Percentiles rank a stretch among this genome's conserved stretches.
phyloP scores from a whole-genome alignment of 2,113 vertebrate species.

The Laticauda laticaudata region DNA sequence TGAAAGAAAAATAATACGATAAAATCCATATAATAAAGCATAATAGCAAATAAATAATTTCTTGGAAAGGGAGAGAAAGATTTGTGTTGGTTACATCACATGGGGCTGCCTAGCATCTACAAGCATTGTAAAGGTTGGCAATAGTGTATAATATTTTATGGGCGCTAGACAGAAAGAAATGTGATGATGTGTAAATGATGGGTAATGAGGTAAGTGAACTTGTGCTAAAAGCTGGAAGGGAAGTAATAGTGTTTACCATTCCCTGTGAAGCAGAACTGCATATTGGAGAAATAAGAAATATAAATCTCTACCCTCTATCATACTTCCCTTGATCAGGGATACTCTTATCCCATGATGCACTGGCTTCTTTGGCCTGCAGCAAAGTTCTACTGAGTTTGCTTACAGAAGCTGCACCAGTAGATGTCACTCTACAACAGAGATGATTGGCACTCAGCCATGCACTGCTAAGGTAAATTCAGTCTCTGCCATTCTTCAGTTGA shows the following conservation, averaged over 20 bases:
- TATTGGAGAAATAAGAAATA: not conserved
- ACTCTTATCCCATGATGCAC: not conserved
- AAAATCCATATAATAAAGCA: not conserved
- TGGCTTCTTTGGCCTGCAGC: not conserved
- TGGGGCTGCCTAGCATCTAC: not conserved
- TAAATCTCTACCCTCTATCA: not conserved
- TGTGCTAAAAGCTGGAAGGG: not conserved
- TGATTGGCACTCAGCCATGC: not conserved
- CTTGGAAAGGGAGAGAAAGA: not conserved
- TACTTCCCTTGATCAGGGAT: not conserved
- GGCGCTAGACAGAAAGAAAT: not conserved
- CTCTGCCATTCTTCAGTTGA: not conserved
- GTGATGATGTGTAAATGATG: not conserved
- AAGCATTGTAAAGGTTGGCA: not conserved
- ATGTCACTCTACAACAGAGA: slow-evolving; percentile 24
- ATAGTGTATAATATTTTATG: not conserved
- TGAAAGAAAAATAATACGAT: not conserved
- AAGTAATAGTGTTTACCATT: not conserved
- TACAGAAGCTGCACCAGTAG: slow-evolving; percentile 22
- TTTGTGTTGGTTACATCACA: not conserved
- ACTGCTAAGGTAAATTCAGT: not conserved
- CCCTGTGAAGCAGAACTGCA: not conserved
- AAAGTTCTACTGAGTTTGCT: not conserved
- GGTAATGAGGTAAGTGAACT: not conserved
- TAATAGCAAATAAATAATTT: not conserved